These are phyloP conservation scores for Rhodeus uyekii DNA, from an alignment of 2,797 vertebrate genomes.

Conservation along the genomic window DNA sequence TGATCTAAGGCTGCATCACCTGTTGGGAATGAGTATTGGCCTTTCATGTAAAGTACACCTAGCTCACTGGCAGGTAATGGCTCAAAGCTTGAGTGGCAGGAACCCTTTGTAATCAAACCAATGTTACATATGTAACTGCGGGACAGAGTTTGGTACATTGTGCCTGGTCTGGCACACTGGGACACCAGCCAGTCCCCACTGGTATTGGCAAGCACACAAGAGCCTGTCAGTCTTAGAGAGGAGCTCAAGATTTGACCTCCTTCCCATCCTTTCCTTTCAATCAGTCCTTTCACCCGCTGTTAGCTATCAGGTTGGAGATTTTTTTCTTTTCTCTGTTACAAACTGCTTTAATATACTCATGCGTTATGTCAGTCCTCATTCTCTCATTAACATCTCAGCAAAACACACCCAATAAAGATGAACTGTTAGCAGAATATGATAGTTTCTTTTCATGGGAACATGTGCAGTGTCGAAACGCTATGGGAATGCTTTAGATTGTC, in stretches of 20 bases:
- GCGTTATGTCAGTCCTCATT: background rate
- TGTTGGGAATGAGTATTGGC: conserved; percentile 39
- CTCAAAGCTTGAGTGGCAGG: conserved; percentile 36
- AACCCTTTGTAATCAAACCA: conserved; percentile 21
- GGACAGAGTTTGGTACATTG: background rate
- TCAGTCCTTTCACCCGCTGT: conserved; percentile 18
- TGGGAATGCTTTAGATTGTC: too few relatives aligned
- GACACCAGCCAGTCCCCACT: conserved; percentile 17
- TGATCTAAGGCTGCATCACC: conserved; percentile 30
- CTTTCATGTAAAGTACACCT: conserved; percentile 28
- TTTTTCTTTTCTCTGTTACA: conserved; percentile 5
- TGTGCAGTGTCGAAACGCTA: too few relatives aligned
- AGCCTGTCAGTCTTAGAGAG: conserved; percentile 31
- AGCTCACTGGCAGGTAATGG: conserved; percentile 24
- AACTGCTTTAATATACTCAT: background rate
- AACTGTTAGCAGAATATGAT: background rate
- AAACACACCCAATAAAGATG: background rate
- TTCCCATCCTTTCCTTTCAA: conserved; percentile 30
- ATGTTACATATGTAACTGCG: conserved; percentile 28
- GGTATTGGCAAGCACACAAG: conserved; percentile 9
- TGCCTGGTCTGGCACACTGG: conserved; percentile 24
- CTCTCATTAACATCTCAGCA: conserved; percentile 23
- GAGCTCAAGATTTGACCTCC: background rate
- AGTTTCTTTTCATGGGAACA: too few relatives aligned
- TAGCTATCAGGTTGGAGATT: conserved; percentile 24